These are phyloP conservation scores for Actinemys pallida DNA, from an alignment of 2,113 vertebrate genomes.

Conservation along the genomic window DNA sequence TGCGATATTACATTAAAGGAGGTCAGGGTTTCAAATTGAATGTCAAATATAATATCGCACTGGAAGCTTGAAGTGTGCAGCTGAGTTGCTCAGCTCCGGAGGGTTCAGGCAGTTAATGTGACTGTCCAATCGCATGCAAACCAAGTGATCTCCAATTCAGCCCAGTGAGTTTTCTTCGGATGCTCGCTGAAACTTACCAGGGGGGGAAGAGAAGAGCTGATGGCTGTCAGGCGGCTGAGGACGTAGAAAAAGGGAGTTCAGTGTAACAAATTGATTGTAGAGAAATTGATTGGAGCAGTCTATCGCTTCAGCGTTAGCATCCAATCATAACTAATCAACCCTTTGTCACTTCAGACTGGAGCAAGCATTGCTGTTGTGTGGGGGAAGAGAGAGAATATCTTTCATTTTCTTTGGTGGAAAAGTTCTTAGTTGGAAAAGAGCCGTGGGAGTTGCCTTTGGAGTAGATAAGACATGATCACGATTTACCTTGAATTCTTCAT, in stretches of 20 bases:
- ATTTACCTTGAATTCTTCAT: background rate
- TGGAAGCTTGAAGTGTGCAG: slow-evolving; percentile 62
- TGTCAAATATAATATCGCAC: slow-evolving; percentile 78
- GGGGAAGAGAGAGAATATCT: background rate
- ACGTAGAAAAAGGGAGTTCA: slow-evolving; percentile 17
- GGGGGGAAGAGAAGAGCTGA: slow-evolving; percentile 3
- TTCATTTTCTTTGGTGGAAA: slow-evolving; percentile 51
- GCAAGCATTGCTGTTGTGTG: background rate
- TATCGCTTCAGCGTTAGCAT: slow-evolving; percentile 35
- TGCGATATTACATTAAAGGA: slow-evolving; percentile 74
- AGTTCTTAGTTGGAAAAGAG: slow-evolving; percentile 47
- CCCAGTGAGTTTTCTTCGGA: slow-evolving; percentile 41
- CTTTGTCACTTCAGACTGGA: slow-evolving; percentile 44
- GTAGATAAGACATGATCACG: background rate
- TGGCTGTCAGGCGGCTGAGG: slow-evolving; percentile 31
- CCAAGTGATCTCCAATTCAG: slow-evolving; percentile 35
- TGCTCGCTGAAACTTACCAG: slow-evolving; percentile 26
- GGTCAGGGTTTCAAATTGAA: slow-evolving; percentile 77
- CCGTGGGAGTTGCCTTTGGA: accelerated
- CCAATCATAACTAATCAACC: slow-evolving; percentile 61
- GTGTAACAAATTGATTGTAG: slow-evolving; percentile 69
- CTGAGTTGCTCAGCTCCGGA: slow-evolving; percentile 56
- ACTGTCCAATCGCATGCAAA: background rate
- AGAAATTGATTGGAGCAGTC: slow-evolving; percentile 54
- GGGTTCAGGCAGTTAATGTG: background rate